Conservation (phyloP, 1,140 invertebrate genomes). For the Nephila pilipes region DNA sequence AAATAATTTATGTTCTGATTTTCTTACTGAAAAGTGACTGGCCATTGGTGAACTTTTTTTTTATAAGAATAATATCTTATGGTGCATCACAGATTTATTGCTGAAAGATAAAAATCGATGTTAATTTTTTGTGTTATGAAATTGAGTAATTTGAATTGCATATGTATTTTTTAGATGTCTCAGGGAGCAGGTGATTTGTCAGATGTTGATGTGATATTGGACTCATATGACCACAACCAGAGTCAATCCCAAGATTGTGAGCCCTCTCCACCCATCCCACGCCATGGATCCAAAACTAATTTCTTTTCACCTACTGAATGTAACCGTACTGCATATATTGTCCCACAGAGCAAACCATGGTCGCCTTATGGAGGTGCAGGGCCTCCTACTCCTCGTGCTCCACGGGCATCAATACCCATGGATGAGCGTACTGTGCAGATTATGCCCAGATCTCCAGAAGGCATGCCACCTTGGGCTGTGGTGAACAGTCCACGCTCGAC, state of each 20-base stretch:
- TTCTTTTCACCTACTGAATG: slow-evolving; percentile 87
- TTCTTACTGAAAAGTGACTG: too few relatives aligned
- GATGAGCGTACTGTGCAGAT: slow-evolving; percentile 50
- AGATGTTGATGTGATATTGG: slow-evolving; percentile 77
- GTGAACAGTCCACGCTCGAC: slow-evolving; percentile 69
- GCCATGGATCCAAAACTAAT: slow-evolving; percentile 94
- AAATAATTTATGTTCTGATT: too few relatives aligned
- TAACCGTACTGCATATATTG: neutral
- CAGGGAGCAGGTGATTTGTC: slow-evolving; percentile 77
- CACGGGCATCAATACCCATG: slow-evolving; percentile 49
- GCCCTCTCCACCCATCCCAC: slow-evolving; percentile 92
- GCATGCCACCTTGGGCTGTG: slow-evolving; percentile 62
- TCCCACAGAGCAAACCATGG: slow-evolving; percentile 60
- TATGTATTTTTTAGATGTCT: slow-evolving; percentile 74
- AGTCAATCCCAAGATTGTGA: slow-evolving; percentile 91
- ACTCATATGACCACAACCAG: slow-evolving; percentile 78
- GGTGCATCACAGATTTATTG: neutral
- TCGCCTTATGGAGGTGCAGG: slow-evolving; percentile 70
- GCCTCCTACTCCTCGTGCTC: slow-evolving; percentile 62
- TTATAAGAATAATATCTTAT: too few relatives aligned
- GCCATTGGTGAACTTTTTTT: too few relatives aligned
- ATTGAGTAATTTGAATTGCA: neutral
- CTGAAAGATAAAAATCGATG: neutral
- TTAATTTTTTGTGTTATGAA: neutral
- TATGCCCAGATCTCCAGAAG: slow-evolving; percentile 63